phyloP scores from a whole-genome alignment of 2,113 vertebrate species.

The Urocynchramus pylzowi region DNA sequence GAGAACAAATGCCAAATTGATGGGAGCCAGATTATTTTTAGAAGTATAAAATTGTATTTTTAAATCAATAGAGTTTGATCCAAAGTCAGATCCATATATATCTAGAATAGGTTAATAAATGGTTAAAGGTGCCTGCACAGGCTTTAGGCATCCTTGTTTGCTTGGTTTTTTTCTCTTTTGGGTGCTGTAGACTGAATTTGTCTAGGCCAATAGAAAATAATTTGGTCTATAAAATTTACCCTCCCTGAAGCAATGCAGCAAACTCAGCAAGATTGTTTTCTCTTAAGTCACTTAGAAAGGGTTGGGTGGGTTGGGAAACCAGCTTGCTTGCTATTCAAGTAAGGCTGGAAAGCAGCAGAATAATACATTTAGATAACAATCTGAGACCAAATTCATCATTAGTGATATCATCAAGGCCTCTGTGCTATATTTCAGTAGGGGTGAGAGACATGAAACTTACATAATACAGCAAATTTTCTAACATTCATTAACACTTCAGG shows the following conservation, averaged over 20 bases:
- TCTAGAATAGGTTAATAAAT: neutral
- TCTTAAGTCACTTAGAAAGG: constrained; percentile 4
- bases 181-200: neutral
- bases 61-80: neutral
- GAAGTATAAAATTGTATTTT: neutral
- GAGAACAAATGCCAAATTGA: neutral
- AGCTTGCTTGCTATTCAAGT: constrained; percentile 3
- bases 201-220: neutral
- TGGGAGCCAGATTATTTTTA: neutral
- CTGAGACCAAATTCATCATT: neutral
- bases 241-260: constrained; percentile 23
- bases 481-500: neutral
- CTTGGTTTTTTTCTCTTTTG: neutral
- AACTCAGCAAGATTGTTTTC: constrained; percentile 26
- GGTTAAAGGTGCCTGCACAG: neutral
- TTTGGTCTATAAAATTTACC: constrained; percentile 7
- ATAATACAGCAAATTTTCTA: neutral
- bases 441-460: neutral
- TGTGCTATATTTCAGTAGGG: neutral
- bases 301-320: neutral
- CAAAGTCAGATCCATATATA: neutral
- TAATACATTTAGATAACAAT: neutral
- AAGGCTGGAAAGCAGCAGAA: constrained; percentile 21
- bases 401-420: neutral
- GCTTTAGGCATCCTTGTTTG: neutral